Evolutionary conservation across 2,113 vertebrate genomes (phyloP), one percentile per base, ranked within the genome.

Genomic region (Rattus rattus): DNA sequence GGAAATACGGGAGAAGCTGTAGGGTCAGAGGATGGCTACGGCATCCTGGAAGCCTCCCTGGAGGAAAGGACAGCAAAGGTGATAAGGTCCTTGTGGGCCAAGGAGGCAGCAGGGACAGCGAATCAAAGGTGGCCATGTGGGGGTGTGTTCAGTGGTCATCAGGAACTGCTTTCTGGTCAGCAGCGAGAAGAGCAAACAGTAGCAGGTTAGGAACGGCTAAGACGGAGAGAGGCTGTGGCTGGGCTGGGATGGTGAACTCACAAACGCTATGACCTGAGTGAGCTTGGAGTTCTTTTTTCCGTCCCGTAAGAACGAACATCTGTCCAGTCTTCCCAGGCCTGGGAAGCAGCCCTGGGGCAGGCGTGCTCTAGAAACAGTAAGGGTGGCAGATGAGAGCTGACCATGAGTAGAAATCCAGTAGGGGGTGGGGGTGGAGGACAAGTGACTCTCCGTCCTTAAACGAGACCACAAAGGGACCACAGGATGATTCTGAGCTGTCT

Each of bases 281-380:
- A n/a, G 49, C 79, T 70, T 75, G 67, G 16, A 2, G 52, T 77
- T 77, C 67, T 72, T 83, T 92, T 93, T 95, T 43, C 84, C 92
- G 84, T 90, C 20, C 75, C 94, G 87, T 61, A 75, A 88, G 96
- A 97, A 92, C 14, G 33, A 92, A 73, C 91, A 96, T 49, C 90
- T 96, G 83, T 89, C 67, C 80, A 96, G 96, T 97, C 97, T 98
- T 93, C 94, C 88, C 96, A 93, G 94, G 49, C 95, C 77, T 73
- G 90, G 87, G 77, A 87, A 91, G 96, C 97, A 90, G 56, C 47
- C 56, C 96, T 36, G 91, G 94, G 94, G 94, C n/a, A n/a, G 88
- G 63, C 1, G 1, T 22, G 9, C 91, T 96, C 93, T 96, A 94
- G 77, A 88, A 93, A 24, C 33, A 96, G 92, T 94, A 90, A 96